Conservation (phyloP, 2,797 vertebrate genomes). For the Dallia pectoralis region DNA sequence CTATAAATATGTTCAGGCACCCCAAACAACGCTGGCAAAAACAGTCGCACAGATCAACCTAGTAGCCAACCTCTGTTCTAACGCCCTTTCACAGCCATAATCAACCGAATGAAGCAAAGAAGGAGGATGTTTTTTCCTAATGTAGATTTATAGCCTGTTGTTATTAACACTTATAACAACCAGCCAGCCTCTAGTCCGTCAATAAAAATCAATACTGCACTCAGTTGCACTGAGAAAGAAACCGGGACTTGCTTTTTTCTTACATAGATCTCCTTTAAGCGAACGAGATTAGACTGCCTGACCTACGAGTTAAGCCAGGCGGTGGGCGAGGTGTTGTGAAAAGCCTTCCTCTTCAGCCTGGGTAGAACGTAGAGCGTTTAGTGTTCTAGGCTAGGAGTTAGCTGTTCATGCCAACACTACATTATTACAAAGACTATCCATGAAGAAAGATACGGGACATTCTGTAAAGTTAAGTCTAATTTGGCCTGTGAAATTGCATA, state of each 20-base stretch:
- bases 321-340: conserved; percentile 42
- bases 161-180: neutral
- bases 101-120: no score
- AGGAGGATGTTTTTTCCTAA: no score
- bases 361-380: neutral
- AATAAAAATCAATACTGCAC: conserved; percentile 57
- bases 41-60: no score
- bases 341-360: conserved; percentile 53
- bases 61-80: no score
- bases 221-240: conserved; percentile 41
- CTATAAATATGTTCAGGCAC: no score
- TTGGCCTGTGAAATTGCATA: neutral
- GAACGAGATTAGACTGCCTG: conserved; percentile 39
- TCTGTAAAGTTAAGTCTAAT: neutral
- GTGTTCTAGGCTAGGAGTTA: neutral
- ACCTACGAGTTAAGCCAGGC: conserved; percentile 47
- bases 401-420: neutral
- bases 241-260: conserved; percentile 35
- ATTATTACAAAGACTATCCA: neutral
- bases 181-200: conserved; percentile 41
- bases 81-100: no score
- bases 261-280: conserved; percentile 30
- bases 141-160: no score
- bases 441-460: neutral
- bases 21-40: no score